phyloP scores from a whole-genome alignment of 2,888 invertebrate species.

The Athalia cordata region DNA sequence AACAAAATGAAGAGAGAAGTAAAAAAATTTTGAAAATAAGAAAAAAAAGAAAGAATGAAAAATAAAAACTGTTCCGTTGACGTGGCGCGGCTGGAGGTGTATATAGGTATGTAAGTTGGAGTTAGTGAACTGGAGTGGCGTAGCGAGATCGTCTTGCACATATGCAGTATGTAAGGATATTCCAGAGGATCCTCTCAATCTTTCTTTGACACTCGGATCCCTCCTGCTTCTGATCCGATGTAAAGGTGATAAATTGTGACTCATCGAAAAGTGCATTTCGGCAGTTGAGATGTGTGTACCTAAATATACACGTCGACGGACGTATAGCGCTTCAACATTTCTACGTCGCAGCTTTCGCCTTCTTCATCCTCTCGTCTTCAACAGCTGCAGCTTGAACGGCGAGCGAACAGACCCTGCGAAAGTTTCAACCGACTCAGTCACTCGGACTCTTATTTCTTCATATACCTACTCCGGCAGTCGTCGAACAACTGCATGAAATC shows the following conservation, averaged over 20 bases:
- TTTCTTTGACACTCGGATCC: slow-evolving; percentile 26
- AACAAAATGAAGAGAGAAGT: neutral
- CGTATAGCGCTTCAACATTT: too few species aligned
- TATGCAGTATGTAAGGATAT: neutral
- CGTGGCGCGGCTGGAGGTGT: neutral
- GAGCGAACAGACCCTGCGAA: too few species aligned
- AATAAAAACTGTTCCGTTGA: neutral
- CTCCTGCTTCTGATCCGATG: neutral
- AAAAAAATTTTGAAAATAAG: neutral
- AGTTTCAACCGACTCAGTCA: too few species aligned
- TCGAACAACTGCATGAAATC: too few species aligned
- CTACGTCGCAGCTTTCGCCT: too few species aligned
- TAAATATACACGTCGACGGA: too few species aligned
- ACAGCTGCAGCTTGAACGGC: too few species aligned
- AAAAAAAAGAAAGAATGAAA: neutral
- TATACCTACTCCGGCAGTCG: too few species aligned
- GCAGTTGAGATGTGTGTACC: neutral
- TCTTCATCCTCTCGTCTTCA: too few species aligned
- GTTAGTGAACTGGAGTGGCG: neutral
- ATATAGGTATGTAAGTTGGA: neutral
- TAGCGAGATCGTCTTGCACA: neutral
- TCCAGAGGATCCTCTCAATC: neutral
- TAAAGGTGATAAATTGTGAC: slow-evolving; percentile 14
- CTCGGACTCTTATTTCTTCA: too few species aligned
- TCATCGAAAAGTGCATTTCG: slow-evolving; percentile 22